Conservation (phyloP, 2,888 invertebrate genomes). For the Sisyra terminalis region DNA sequence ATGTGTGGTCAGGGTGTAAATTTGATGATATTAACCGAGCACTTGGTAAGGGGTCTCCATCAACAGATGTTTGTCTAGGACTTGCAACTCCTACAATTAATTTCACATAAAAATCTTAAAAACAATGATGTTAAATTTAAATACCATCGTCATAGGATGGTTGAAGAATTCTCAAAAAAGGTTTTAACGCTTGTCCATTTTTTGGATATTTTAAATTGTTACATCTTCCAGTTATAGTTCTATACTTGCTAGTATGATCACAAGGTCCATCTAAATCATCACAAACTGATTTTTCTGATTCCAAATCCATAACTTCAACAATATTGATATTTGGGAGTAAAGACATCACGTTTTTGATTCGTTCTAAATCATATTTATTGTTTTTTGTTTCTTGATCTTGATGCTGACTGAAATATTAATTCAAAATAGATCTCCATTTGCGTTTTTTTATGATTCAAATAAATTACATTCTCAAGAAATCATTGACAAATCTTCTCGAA, state of each 20-base stretch:
- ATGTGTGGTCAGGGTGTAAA: conserved; percentile 35
- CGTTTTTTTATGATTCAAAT: background rate
- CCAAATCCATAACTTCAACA: conserved; percentile 23
- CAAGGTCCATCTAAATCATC: conserved; percentile 23
- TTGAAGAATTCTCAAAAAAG: conserved; percentile 39
- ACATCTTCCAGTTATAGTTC: conserved; percentile 56
- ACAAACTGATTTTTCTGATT: conserved; percentile 25
- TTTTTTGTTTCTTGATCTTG: conserved; percentile 11
- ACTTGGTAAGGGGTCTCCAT: conserved; percentile 35
- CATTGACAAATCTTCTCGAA: conserved; percentile 26
- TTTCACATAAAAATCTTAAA: conserved; percentile 16
- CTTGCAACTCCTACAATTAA: conserved; percentile 21
- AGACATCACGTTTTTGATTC: conserved; percentile 24
- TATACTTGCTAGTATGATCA: conserved; percentile 36
- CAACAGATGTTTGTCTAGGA: conserved; percentile 23
- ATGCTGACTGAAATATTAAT: conserved; percentile 6
- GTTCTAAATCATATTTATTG: conserved; percentile 11
- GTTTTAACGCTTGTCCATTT: conserved; percentile 49
- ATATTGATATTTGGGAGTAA: conserved; percentile 27
- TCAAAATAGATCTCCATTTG: background rate
- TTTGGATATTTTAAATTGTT: conserved; percentile 47
- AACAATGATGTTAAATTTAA: background rate
- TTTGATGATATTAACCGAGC: conserved; percentile 42
- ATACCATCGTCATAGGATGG: conserved; percentile 40
- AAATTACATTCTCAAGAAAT: conserved; percentile 23